Base-by-base conservation (phyloP, 1,140 invertebrate genomes). In the Zophobas morio region DNA sequence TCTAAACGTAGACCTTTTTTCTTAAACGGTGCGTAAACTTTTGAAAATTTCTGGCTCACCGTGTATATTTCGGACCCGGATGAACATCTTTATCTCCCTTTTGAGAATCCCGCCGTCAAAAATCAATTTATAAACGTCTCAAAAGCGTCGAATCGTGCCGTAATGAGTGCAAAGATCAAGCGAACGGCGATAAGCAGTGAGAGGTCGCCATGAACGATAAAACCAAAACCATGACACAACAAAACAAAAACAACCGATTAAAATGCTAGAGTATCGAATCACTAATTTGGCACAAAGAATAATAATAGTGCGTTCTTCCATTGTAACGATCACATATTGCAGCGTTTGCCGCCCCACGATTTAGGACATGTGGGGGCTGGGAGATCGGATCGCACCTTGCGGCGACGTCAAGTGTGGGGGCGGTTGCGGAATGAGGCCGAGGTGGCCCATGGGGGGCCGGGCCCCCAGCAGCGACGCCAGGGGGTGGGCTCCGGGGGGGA, bases 391-490 rank as follows among this genome's bases (percentile, higher is more conserved):
- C 51, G 75, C 76, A 20, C 81, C 81, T 79, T 83, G 82, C 57
- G 80, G 82, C 39, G 84, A 84, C 6, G 82, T 53, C 6, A 82
- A 78, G 49, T 80, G 82, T 1, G 82, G 81, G 3, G 83, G 84
- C 40, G 79, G 81, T 70, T 83, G 84, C 36, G 85, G 81, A 46
- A 84, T 75, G 32, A 85, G 77, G 70, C 83, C 81, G 35, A 84
- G 74, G 42, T 80, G 84, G 5, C 57, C 78, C 82, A 84, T 84
- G n/a, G 81, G 81, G n/a, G 82, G 82, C 70, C 84, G 76, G n/a
- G 81, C 82, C 6, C 85, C 84, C 57, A 86, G 75, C 53, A 86
- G 78, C 39, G 84, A 83, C 32, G 85, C 85, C 39, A 86, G 78
- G 5, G 85, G 85, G 77, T 86, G 85, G 51, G 84, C 84, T 4